Base-by-base conservation (phyloP, 2,113 vertebrate genomes). In the Canis aureus region DNA sequence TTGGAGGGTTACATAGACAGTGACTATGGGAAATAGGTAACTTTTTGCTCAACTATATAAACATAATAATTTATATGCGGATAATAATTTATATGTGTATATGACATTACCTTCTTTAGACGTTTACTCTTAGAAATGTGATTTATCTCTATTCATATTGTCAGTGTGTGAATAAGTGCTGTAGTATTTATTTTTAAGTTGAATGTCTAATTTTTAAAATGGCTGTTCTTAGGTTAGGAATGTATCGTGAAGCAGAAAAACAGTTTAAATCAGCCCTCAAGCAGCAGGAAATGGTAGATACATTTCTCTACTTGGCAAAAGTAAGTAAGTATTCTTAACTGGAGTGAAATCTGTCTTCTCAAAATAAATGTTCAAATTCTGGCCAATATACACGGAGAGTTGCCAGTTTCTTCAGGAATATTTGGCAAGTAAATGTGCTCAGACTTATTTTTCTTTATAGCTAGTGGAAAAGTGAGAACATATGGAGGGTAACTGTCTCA, bases 211-310 rank as follows among this genome's bases (percentile, higher is more conserved):
- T 71, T 93, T 93, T 98, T 91, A 57, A 11, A 96, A 71, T 98
- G 98, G 2, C 96, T 94, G 91, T 97, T 64, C 53, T 97, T 98
- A 99, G 99, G 98, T 98, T 99, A 96, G 99, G 99, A 98, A 99
- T 99, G 86, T 99, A 99, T 98, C 99, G 99, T 97, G 99, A 99
- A 98, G 99, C 99, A 3, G 99, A 99, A 98, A 99, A 99, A 97
- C 99, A 99, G 85, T 99, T 99, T 98, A 99, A 99, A 94, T 99
- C 99, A 55, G 99, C 99, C 92, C 99, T 99, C 96, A 99, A 99
- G 95, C 99, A 99, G 49, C 99, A 99, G 98, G 99, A 99, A 97
- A 99, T 99, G 98, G 99, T 99, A 93, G 99, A 99, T 97, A 99
- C 99, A 0, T 98, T 99, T 98, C 99, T 99, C 96, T 99, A 99